Percentiles rank a stretch among this genome's conserved stretches.
Conservation (phyloP, 2,113 vertebrate species). For the Carollia perspicillata region DNA sequence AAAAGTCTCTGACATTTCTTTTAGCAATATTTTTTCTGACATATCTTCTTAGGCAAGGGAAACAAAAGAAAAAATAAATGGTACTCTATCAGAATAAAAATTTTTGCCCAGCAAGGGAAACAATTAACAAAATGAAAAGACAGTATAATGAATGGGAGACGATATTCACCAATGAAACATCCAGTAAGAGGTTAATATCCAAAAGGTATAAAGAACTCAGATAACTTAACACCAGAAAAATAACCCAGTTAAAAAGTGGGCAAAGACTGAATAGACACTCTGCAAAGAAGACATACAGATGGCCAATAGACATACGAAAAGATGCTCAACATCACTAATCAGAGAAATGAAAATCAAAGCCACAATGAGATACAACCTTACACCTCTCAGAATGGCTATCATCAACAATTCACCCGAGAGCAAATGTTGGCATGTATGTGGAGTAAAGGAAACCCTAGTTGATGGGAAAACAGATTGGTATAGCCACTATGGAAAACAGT, state of each 20-base stretch:
- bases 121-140: not conserved
- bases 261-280: not conserved
- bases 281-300: not conserved
- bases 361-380: not conserved
- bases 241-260: not conserved
- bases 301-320: not conserved
- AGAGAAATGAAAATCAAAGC: not conserved
- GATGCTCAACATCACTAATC: not conserved
- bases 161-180: not conserved
- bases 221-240: not conserved
- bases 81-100: not conserved
- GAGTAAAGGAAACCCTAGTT: no score
- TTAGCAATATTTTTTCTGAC: not conserved
- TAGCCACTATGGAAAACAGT: no score
- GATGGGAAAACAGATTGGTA: no score
- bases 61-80: not conserved
- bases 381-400: not conserved
- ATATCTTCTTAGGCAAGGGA: not conserved
- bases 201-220: not conserved
- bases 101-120: not conserved
- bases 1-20: not conserved
- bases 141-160: not conserved
- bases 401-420: not conserved
- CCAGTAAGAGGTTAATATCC: not conserved
- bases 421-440: not conserved